phyloP scores from a whole-genome alignment of 2,888 invertebrate genomes.

The Galerucella pusilla region DNA sequence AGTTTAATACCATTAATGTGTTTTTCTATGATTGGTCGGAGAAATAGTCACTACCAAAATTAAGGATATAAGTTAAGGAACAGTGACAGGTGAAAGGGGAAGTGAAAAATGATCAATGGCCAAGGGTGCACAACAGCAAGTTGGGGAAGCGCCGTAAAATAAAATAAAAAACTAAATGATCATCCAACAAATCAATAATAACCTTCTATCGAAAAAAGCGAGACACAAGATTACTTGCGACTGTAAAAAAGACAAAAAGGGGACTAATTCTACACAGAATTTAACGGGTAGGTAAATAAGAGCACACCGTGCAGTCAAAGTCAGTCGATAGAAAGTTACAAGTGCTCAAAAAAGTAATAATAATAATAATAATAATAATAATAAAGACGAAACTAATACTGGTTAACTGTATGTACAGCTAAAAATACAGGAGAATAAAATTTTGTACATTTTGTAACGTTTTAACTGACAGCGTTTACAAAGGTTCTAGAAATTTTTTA shows the following conservation, averaged over 20 bases:
- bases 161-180: slow-evolving; percentile 52
- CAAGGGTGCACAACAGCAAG: slow-evolving; percentile 35
- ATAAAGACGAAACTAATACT: slow-evolving; percentile 45
- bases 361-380: slow-evolving; percentile 34
- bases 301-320: slow-evolving; percentile 55
- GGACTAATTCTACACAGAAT: slow-evolving; percentile 55
- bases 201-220: slow-evolving; percentile 61
- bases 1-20: neutral
- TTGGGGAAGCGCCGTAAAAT: slow-evolving; percentile 28
- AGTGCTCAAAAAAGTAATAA: slow-evolving; percentile 56
- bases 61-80: slow-evolving; percentile 9
- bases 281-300: slow-evolving; percentile 43
- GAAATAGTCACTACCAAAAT: slow-evolving; percentile 15
- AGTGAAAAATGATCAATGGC: slow-evolving; percentile 41
- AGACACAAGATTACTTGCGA: slow-evolving; percentile 54
- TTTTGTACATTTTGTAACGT: neutral
- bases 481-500: neutral
- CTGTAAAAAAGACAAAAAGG: slow-evolving; percentile 49
- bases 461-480: neutral
- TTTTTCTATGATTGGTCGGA: slow-evolving; percentile 1
- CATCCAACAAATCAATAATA: slow-evolving; percentile 59
- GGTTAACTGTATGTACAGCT: slow-evolving; percentile 55
- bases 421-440: slow-evolving; percentile 39
- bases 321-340: slow-evolving; percentile 61
- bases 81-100: slow-evolving; percentile 26